Evolutionary conservation across 2,113 vertebrate species (phyloP), one percentile per base, ranked within the genome.

Genomic region (Shinisaurus crocodilurus): DNA sequence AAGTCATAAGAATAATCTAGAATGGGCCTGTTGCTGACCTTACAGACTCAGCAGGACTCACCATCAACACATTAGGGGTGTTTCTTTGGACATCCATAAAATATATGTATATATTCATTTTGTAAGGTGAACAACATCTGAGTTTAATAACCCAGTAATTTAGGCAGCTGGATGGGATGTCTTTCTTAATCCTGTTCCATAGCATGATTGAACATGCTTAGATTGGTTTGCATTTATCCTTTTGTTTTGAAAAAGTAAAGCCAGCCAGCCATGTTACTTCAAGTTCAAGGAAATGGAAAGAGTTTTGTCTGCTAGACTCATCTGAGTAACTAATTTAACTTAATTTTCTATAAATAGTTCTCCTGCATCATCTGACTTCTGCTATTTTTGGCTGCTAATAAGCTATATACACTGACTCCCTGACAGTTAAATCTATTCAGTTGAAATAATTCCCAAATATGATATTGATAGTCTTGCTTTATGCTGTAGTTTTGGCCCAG

Each of bases 281-380:
- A 45, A 67, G 79, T 77, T 16, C 67, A 92, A 91, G 70, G 3
- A 90, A 90, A 85, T 63, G 81, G 57, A 87, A 92, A 95, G 86
- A 69, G 81, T 91, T 32, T 1, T 72, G 50, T 92, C 82, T 94
- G 82, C 79, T 91, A 81, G 82, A 91, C n/a, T 92, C 89, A 89
- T 89, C 90, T 40, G 37, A 94, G 86, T 79, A 57, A 89, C 91
- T 91, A 93, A 94, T 84, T 74, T 86, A 96, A 96, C 87, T 96
- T 93, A 92, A 93, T 95, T 96, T 95, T 95, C 94, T 88, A 89
- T 83, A 96, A 94, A 95, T 93, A 96, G 88, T 13, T 0, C 40
- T 43, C 85, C 90, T 91, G 90, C 93, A 93, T 96, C 90, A 93
- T 90, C 84, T 87, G 75, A 88, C 25, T 92, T 94, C 77, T 92